Conservation (phyloP, 2,113 vertebrate genomes). For the sheep (Ovis aries) region ARS-UI_Ramb_v3.0 NC_056056.1:40256501-40257000, state of each 20-base stretch:
- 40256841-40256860: constrained; percentile 79
- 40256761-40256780: not conserved
- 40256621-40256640: not conserved
- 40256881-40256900: constrained; percentile 96
- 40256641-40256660: constrained; percentile 24
- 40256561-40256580: constrained; percentile 43
- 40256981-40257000: constrained; percentile 4
- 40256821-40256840: not conserved
- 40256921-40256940: constrained; percentile 7
- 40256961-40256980: constrained; percentile 34
- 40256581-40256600: constrained; percentile 16
- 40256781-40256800: constrained; percentile 16
- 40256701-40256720: not conserved
- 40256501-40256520: constrained; percentile 94
- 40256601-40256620: constrained; percentile 29
- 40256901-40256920: constrained; percentile 97
- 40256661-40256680: constrained; percentile 38
- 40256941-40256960: not conserved
- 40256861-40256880: constrained; percentile 93
- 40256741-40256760: constrained; percentile 50
- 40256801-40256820: constrained; percentile 18
- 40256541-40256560: constrained; percentile 90
- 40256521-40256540: constrained; percentile 97
- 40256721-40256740: not conserved
- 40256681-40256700: constrained; percentile 18